phyloP scores from a whole-genome alignment of 2,797 vertebrate species.

The Nothura maculosa region DNA sequence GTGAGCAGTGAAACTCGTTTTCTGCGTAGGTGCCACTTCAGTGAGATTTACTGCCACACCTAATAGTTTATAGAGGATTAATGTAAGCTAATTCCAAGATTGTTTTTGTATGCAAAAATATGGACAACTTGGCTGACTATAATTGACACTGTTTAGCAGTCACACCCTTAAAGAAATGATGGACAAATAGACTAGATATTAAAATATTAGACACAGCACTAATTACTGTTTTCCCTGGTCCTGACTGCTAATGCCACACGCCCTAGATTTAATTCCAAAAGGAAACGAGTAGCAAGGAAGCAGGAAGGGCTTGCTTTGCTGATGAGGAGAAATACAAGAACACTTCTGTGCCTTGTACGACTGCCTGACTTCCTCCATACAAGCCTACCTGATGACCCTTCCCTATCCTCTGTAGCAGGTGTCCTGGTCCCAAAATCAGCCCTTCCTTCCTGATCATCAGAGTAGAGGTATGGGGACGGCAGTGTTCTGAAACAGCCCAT shows the following conservation, averaged over 20 bases:
- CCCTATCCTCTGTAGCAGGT: conserved; percentile 4
- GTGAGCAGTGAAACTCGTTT: background rate
- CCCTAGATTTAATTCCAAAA: background rate
- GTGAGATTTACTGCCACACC: background rate
- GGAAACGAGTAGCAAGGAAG: background rate
- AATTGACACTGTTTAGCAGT: background rate
- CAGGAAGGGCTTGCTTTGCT: background rate
- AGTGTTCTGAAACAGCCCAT: conserved; percentile 14
- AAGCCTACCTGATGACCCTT: background rate
- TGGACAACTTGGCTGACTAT: background rate
- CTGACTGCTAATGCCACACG: background rate
- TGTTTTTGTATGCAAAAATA: background rate
- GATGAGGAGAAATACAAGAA: background rate
- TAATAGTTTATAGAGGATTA: background rate
- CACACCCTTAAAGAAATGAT: background rate
- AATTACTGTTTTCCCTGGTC: background rate
- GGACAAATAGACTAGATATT: background rate
- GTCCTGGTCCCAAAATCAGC: background rate
- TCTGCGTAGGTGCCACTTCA: background rate
- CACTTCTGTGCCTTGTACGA: background rate
- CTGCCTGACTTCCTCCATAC: background rate
- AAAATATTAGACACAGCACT: background rate
- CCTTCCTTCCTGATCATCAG: background rate
- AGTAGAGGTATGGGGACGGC: background rate
- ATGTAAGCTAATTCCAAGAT: background rate